Conservation (phyloP, 1,140 invertebrate genomes). For the Dendroctonus valens region DNA sequence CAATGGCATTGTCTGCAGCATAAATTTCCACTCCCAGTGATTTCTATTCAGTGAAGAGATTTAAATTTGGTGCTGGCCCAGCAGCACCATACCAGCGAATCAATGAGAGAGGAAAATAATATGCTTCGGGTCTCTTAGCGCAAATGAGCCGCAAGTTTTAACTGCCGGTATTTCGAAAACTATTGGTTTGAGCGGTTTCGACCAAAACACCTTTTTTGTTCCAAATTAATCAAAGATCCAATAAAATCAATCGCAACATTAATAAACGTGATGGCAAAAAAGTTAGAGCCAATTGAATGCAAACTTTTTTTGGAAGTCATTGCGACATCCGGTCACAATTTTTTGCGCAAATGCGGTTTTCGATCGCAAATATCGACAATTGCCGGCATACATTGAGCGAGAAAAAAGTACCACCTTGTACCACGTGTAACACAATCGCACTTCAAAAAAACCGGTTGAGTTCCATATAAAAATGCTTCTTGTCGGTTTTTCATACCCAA, state of each 20-base stretch:
- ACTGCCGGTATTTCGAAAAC: not conserved
- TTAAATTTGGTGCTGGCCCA: constrained; percentile 17
- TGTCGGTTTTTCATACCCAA: no score
- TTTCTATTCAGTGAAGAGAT: constrained; percentile 32
- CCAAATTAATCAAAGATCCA: no score
- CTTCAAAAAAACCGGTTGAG: not conserved
- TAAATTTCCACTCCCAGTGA: constrained; percentile 30
- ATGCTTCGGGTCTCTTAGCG: not conserved
- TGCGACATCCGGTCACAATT: no score
- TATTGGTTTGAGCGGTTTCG: not conserved
- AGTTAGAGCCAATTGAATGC: no score
- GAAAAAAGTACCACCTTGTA: not conserved
- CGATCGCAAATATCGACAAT: no score
- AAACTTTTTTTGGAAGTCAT: no score
- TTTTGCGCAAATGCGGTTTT: no score
- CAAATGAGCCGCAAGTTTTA: not conserved
- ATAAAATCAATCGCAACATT: no score
- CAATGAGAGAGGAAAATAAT: constrained; percentile 1
- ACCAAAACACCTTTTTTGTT: not conserved
- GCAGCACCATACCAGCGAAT: constrained; percentile 7
- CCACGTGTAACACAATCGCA: not conserved
- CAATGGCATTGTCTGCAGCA: constrained; percentile 24
- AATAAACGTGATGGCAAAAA: no score
- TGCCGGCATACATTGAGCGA: no score
- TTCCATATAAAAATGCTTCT: no score